phyloP scores from a whole-genome alignment of 2,113 vertebrate species.

The Tachycineta bicolor region DNA sequence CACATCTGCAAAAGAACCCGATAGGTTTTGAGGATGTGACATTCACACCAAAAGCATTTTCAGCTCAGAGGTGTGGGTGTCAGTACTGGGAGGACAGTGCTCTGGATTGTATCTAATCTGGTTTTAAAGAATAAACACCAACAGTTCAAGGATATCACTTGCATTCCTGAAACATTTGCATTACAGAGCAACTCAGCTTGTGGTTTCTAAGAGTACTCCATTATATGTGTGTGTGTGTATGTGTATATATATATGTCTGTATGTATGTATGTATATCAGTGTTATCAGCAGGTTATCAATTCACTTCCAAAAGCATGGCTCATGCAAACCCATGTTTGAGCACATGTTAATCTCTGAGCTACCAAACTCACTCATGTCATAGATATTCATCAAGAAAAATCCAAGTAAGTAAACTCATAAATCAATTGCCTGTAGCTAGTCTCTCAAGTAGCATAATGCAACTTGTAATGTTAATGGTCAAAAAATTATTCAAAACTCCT shows the following conservation, averaged over 20 bases:
- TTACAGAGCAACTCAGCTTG: not conserved
- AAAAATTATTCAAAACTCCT: not conserved
- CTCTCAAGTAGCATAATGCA: not conserved
- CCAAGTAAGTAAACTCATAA: not conserved
- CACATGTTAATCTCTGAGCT: not conserved
- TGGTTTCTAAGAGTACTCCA: not conserved
- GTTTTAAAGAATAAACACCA: not conserved
- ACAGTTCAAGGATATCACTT: rapidly evolving
- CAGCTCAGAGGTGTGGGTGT: not conserved
- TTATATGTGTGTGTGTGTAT: no score
- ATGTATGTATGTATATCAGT: no score
- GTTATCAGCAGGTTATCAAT: not conserved
- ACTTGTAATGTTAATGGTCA: not conserved
- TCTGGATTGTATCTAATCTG: not conserved
- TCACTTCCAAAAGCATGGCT: not conserved
- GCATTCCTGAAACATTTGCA: not conserved
- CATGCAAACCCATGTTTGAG: not conserved
- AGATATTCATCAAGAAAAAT: not conserved
- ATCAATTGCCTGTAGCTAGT: not conserved
- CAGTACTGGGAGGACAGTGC: not conserved
- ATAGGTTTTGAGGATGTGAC: not conserved
- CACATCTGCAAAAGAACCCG: rapidly evolving
- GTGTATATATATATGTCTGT: no score
- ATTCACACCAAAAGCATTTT: not conserved
- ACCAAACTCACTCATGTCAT: not conserved